Percentiles rank a stretch among this genome's conserved stretches.
These are phyloP conservation scores for Eospalax fontanierii DNA, from an alignment of 2,797 vertebrate genomes.

Conservation along the genomic window DNA sequence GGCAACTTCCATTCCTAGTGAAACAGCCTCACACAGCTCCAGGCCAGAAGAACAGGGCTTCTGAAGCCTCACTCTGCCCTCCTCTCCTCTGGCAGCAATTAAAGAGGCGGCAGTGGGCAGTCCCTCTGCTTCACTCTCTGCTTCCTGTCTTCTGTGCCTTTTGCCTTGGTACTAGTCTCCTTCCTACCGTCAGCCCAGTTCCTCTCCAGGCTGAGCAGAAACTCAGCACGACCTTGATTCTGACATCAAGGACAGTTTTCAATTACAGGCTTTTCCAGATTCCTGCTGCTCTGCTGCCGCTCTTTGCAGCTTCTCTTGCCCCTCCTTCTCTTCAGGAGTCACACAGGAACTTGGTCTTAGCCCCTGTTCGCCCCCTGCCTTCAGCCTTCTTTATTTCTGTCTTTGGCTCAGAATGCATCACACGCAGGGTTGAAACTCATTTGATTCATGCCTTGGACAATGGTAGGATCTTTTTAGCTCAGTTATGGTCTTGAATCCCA, in stretches of 20 bases:
- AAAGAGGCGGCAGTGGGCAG: background rate
- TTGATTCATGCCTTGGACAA: background rate
- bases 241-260: background rate
- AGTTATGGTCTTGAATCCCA: too few relatives aligned
- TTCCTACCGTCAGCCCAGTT: background rate
- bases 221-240: slow-evolving; percentile 43
- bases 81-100: background rate
- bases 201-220: background rate
- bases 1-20: background rate
- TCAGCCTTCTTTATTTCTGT: background rate
- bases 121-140: background rate
- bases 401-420: background rate
- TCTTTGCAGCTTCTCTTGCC: background rate
- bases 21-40: too few relatives aligned
- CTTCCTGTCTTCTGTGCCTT: background rate
- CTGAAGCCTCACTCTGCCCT: background rate
- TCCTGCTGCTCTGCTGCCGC: background rate
- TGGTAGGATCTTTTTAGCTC: background rate
- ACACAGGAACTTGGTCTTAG: background rate
- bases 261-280: background rate
- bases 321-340: background rate
- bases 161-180: background rate
- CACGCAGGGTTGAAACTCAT: background rate
- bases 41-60: background rate
- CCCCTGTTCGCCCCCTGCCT: background rate